A percentile compares a stretch with the other conserved stretches of the same genome.
phyloP scores from a whole-genome alignment of 2,797 vertebrate genomes.

The Sphaeramia orbicularis region DNA sequence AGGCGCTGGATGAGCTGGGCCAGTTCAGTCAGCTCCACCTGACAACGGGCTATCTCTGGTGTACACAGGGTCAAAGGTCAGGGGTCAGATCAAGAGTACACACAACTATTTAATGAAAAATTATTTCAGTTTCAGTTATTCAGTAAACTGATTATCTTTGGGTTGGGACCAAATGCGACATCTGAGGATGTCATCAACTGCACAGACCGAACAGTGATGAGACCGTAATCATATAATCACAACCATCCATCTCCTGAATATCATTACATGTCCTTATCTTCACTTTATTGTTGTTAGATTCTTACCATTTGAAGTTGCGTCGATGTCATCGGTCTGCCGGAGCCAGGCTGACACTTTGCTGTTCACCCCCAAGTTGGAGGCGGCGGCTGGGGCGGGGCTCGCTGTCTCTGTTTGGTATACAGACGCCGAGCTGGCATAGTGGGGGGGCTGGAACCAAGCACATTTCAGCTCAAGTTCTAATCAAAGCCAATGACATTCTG shows the following conservation, averaged over 20 bases:
- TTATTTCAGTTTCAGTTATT: no score
- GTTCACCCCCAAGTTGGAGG: constrained; percentile 75
- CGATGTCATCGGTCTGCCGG: constrained; percentile 87
- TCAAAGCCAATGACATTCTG: neutral
- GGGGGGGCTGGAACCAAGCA: constrained; percentile 45
- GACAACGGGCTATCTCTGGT: constrained; percentile 88
- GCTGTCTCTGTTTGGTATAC: constrained; percentile 45
- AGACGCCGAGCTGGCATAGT: constrained; percentile 67
- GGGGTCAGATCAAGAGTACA: neutral
- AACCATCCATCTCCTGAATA: no score
- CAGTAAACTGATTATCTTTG: no score
- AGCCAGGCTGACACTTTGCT: constrained; percentile 91
- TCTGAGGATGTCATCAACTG: no score
- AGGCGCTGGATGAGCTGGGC: constrained; percentile 88
- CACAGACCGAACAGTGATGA: no score
- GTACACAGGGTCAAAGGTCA: constrained; percentile 5
- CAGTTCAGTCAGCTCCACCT: constrained; percentile 88
- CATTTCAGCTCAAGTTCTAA: neutral
- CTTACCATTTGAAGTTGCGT: constrained; percentile 69
- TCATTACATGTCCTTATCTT: no score
- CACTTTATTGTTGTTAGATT: no score
- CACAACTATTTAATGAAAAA: no score
- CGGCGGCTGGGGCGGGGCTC: constrained; percentile 62
- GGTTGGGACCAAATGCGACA: no score
- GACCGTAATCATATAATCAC: no score